These are phyloP conservation scores for Lagenorhynchus albirostris DNA, from an alignment of 2,113 vertebrate genomes.

Conservation along the genomic window DNA sequence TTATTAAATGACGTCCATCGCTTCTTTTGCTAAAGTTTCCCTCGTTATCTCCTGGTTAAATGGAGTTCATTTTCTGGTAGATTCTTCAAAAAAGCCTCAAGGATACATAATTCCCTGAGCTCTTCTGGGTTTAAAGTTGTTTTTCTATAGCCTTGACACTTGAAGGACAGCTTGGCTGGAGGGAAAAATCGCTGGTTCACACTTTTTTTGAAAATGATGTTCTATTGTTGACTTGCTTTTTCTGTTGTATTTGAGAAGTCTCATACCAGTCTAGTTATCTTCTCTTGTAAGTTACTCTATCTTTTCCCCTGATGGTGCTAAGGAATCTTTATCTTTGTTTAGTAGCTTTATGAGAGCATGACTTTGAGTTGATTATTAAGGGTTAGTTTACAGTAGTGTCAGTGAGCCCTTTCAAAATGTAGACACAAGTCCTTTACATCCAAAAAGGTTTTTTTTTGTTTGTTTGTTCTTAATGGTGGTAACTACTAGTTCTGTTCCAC, in stretches of 20 bases:
- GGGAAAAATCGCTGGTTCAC: background rate
- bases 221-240: background rate
- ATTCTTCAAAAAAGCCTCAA: background rate
- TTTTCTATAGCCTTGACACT: background rate
- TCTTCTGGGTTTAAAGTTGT: background rate
- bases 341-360: background rate
- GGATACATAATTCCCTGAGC: background rate
- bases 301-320: background rate
- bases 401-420: background rate
- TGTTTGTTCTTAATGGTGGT: background rate
- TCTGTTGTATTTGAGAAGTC: background rate
- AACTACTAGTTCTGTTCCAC: background rate
- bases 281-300: background rate
- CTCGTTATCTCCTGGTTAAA: background rate
- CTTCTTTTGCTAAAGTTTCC: background rate
- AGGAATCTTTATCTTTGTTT: background rate
- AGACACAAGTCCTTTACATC: background rate
- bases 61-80: background rate
- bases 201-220: background rate
- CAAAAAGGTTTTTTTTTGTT: background rate
- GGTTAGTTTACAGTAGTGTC: background rate
- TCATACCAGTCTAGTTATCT: background rate
- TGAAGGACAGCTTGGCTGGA: background rate
- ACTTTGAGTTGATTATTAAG: background rate
- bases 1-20: background rate